Evolutionary conservation across 2,113 vertebrate species (phyloP).

Genomic region (Calonectris borealis): DNA sequence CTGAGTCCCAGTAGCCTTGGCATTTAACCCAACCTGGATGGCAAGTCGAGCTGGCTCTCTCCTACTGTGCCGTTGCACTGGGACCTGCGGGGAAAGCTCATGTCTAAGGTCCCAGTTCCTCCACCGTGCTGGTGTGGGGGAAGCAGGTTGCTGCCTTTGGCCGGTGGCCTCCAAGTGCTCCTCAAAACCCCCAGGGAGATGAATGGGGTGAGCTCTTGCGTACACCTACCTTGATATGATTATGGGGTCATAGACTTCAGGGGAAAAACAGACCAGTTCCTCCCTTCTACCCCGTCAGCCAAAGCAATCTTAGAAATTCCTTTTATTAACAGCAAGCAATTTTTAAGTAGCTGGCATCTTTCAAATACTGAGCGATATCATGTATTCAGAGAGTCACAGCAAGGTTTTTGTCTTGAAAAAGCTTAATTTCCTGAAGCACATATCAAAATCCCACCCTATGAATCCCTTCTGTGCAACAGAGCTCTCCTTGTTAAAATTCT

Average conservation of each 20-base stretch:
- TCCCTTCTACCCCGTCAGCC: not conserved
- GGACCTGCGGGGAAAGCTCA: not conserved
- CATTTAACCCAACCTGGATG: not conserved
- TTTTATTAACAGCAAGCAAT: not conserved
- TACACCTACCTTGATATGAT: not conserved
- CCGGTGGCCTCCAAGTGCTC: not conserved
- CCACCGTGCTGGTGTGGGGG: not conserved
- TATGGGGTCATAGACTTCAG: not conserved
- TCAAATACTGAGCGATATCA: not conserved
- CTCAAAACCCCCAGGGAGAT: not conserved
- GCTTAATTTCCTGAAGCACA: constrained; percentile 49
- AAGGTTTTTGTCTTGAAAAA: constrained; percentile 49
- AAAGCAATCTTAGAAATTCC: constrained; percentile 18
- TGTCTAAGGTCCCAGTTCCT: not conserved
- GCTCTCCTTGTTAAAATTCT: constrained; percentile 52
- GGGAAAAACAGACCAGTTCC: not conserved
- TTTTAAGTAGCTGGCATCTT: not conserved
- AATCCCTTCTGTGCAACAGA: constrained; percentile 34
- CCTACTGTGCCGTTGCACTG: not conserved
- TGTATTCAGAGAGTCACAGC: not conserved
- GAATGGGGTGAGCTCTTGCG: not conserved
- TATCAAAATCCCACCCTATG: constrained; percentile 40
- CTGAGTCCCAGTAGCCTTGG: not conserved
- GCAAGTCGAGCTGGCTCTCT: rapidly evolving
- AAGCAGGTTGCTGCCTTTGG: not conserved